phyloP scores from a whole-genome alignment of 2,888 invertebrate species.

The Chirona hameri region DNA sequence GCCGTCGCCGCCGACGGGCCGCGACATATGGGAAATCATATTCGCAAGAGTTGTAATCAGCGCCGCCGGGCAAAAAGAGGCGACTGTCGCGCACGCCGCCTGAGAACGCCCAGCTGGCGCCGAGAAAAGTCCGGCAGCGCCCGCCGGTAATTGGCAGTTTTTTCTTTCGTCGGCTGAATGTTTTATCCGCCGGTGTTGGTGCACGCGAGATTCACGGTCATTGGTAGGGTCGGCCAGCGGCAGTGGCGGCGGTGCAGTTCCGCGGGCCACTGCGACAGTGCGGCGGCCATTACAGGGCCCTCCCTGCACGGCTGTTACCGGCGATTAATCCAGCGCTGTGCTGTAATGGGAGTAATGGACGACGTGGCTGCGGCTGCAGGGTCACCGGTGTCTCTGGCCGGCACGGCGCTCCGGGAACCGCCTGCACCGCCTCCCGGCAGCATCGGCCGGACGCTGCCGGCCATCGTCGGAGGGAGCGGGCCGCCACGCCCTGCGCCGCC shows the following conservation, averaged over 20 bases:
- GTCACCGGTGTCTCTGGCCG: too few species aligned
- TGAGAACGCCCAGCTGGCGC: constrained; percentile 13
- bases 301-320: neutral
- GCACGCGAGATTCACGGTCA: constrained; percentile 2
- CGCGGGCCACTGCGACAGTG: too few species aligned
- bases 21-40: constrained; percentile 24
- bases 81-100: neutral
- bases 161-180: neutral
- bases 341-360: neutral
- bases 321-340: neutral
- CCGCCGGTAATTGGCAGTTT: neutral
- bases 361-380: neutral
- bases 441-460: too few species aligned
- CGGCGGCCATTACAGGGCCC: neutral
- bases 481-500: too few species aligned
- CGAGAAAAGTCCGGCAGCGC: neutral
- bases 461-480: too few species aligned
- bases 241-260: too few species aligned
- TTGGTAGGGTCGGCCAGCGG: neutral
- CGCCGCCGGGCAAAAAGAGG: neutral
- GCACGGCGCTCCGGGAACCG: too few species aligned
- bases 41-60: constrained; percentile 24
- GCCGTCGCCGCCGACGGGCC: neutral
- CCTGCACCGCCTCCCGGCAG: too few species aligned
- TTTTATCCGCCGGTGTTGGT: neutral